Evolutionary conservation across 35 echinoderm and acorn worm species (phyloP).

Genomic region (Apostichopus parvimensis): DNA sequence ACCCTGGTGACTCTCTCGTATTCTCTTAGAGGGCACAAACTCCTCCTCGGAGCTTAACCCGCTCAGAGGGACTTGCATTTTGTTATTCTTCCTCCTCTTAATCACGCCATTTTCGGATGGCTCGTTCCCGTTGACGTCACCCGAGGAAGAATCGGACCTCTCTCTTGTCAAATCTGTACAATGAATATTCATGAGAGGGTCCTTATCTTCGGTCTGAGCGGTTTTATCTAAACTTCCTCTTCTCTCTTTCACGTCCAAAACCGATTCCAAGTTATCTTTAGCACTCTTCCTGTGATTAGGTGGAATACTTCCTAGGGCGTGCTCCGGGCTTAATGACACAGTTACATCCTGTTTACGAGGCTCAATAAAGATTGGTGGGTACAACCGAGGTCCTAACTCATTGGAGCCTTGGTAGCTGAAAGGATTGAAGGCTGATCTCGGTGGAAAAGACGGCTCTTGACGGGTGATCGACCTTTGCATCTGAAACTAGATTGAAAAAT

Average conservation of each 20-base stretch:
- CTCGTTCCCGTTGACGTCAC: background rate
- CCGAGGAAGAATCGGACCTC: background rate
- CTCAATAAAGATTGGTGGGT: conserved; percentile 3
- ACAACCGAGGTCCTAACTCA: background rate
- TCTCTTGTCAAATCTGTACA: conserved; percentile 12
- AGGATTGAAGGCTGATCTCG: background rate
- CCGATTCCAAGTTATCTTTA: conserved; percentile 32
- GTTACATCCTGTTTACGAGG: background rate
- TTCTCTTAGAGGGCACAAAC: conserved; percentile 6
- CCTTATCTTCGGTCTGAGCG: background rate
- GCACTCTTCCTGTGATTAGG: background rate
- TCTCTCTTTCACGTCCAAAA: background rate
- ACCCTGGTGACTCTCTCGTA: conserved; percentile 9
- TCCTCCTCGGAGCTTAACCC: background rate
- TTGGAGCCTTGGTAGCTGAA: background rate
- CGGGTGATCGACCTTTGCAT: conserved; percentile 22
- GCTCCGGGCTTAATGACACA: conserved; percentile 18
- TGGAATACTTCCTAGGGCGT: conserved; percentile 29
- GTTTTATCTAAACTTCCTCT: background rate
- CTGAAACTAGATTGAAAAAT: conserved; percentile 30
- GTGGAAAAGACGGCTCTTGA: conserved; percentile 11
- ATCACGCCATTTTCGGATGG: conserved; percentile 4
- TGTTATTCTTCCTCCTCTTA: background rate
- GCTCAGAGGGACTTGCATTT: background rate
- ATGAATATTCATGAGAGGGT: conserved; percentile 37